Base-by-base conservation (phyloP, 2,888 invertebrate genomes). In the Oasisia sp. region DNA sequence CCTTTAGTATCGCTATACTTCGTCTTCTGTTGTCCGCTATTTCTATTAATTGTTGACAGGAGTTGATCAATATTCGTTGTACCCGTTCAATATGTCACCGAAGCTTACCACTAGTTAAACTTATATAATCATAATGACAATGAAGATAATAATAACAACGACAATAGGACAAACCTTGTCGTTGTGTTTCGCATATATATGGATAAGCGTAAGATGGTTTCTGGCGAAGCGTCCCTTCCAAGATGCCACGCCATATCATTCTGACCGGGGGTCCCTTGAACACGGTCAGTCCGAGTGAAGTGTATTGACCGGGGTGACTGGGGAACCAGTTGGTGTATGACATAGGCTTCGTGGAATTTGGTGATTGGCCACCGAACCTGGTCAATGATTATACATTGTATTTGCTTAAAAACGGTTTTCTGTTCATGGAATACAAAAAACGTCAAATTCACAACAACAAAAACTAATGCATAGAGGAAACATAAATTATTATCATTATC, bases 121-220 rank as follows among this genome's bases (percentile, higher is more conserved):
- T 50, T 7, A 27, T 74, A 74, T 27, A 74, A 74, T 27, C 27
- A 19, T 74, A 7, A 74, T 74, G 7, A 19, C 27, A 74, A 27
- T 74, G 4, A 74, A 27, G 27, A 74, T 74, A 74, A 74, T 74
- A 74, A 74, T 27, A 27, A 74, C 7, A 74, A 74, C 27, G 27
- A 74, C 27, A 74, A 74, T 27, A 27, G 74, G 74, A 74, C 74
- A 14, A 27, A 74, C 74, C 74, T 74, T 74, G 74, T n/a, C 74
- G 14, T 74, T 96, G 95, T 91, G 96, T 96, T 94, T 97, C 96
- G 94, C 97, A 97, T 92, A 97, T 96, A 93, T 96, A 97, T 0
- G 97, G 96, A 93, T 94, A 94, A 11, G 74, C n/a, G 74, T 27
- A 74, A 27, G 74, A 27, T 74, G 74, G 74, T 74, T 94, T 92